Evolutionary conservation across 2,113 vertebrate genomes (phyloP).

Genomic region (Gambusia holbrooki): DNA sequence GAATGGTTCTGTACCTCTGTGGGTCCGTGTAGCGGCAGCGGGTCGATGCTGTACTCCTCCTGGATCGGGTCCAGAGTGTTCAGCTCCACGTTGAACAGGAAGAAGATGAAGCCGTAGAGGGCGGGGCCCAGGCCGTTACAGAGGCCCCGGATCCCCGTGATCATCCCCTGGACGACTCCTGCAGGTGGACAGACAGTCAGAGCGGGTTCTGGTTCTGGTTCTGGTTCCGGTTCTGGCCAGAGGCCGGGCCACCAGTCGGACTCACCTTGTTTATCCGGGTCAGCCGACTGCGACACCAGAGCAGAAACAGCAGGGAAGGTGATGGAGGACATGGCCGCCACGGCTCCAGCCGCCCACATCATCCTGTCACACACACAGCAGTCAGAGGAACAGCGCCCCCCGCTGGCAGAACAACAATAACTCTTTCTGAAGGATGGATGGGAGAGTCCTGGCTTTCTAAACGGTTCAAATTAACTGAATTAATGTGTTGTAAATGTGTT

Average conservation of each 20-base stretch:
- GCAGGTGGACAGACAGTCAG: not conserved
- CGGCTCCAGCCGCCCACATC: conserved; percentile 80
- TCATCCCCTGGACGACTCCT: conserved; percentile 96
- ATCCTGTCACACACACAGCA: conserved; percentile 62
- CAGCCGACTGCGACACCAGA: conserved; percentile 90
- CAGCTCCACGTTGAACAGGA: conserved; percentile 92
- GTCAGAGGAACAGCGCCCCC: no score
- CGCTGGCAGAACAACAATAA: no score
- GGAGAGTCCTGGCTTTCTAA: no score
- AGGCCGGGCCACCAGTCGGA: not conserved
- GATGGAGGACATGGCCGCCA: conserved; percentile 84
- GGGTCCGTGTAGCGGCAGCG: conserved; percentile 72
- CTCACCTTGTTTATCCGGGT: conserved; percentile 91
- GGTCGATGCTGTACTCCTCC: conserved; percentile 74
- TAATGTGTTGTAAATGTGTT: no score
- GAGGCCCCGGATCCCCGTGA: conserved; percentile 94
- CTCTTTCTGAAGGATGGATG: no score
- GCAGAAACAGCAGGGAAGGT: conserved; percentile 93
- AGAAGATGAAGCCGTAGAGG: conserved; percentile 95
- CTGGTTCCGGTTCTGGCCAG: no score
- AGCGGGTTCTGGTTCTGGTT: no score
- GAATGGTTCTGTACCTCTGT: conserved; percentile 51
- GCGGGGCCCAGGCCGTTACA: conserved; percentile 97
- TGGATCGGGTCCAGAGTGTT: conserved; percentile 83
- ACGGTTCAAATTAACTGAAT: no score